Conservation (phyloP, 92 coral and sea anemone species). For the Epizoanthus fatuus region DNA sequence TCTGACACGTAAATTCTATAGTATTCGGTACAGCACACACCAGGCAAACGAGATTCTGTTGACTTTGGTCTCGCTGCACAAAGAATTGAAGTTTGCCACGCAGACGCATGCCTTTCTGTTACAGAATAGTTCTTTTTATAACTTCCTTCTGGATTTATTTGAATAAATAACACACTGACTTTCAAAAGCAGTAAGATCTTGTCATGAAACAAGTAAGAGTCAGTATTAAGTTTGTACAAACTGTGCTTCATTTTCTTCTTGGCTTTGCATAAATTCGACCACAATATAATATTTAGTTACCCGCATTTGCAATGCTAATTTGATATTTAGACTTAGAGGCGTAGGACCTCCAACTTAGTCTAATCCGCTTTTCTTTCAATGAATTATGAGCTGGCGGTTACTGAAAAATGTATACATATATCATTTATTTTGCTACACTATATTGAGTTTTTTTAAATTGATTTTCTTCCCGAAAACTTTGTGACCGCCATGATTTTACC, state of each 20-base stretch:
- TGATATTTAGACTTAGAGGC: background rate
- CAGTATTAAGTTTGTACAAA: too few relatives aligned
- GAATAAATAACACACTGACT: constrained; percentile 1
- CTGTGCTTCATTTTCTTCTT: background rate
- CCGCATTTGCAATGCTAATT: constrained; percentile 19
- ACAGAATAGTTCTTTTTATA: background rate
- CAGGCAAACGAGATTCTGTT: background rate
- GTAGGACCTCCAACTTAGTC: background rate
- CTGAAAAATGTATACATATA: background rate
- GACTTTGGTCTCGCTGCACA: background rate
- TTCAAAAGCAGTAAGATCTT: too few relatives aligned
- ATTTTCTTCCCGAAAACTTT: background rate
- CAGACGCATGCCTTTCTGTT: background rate
- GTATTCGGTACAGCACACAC: background rate
- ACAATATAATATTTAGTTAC: background rate
- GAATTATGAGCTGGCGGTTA: background rate
- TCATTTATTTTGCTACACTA: background rate
- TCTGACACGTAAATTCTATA: background rate
- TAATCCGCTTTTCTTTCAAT: background rate
- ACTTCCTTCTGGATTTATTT: background rate
- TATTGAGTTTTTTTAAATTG: background rate
- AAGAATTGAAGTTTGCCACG: background rate
- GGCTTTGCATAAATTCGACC: constrained; percentile 22
- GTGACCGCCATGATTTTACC: background rate
- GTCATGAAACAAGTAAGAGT: too few relatives aligned